A percentile compares a stretch with the other conserved stretches of the same genome.
These are phyloP conservation scores for Cetonia aurata DNA, from an alignment of 2,888 invertebrate species.

Conservation along the genomic window DNA sequence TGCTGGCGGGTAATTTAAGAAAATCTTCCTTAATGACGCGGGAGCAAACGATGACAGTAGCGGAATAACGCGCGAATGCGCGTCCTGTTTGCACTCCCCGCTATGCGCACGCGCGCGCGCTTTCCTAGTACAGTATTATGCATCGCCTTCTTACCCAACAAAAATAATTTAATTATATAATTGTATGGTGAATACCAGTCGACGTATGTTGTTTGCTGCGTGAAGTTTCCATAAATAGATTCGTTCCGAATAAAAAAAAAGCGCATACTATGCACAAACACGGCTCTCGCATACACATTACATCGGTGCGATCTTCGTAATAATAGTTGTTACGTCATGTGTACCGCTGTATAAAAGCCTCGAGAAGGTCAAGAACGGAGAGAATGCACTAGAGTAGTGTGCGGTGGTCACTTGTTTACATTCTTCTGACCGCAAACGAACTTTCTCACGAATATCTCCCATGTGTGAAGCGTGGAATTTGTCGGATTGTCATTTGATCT, in stretches of 20 bases:
- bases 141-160: conserved; percentile 25
- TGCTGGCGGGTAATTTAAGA: conserved; percentile 30
- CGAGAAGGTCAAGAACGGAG: conserved; percentile 47
- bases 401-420: conserved; percentile 48
- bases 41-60: neutral
- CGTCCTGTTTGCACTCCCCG: neutral
- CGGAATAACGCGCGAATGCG: neutral
- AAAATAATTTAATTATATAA: conserved; percentile 44
- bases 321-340: conserved; percentile 47
- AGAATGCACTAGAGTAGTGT: conserved; percentile 37
- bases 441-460: conserved; percentile 50
- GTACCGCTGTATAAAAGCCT: conserved; percentile 34
- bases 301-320: conserved; percentile 36
- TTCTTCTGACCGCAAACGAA: conserved; percentile 47
- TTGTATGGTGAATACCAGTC: conserved; percentile 31
- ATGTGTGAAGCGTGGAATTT: conserved; percentile 23
- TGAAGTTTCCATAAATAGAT: conserved; percentile 50
- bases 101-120: neutral
- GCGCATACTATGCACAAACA: conserved; percentile 46
- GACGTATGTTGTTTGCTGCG: conserved; percentile 20
- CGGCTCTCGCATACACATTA: neutral
- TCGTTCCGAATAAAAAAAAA: conserved; percentile 44
- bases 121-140: conserved; percentile 26
- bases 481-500: conserved; percentile 46
- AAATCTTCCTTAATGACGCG: conserved; percentile 22